phyloP scores from a whole-genome alignment of 2,888 invertebrate genomes.

The Xylota sylvarum region DNA sequence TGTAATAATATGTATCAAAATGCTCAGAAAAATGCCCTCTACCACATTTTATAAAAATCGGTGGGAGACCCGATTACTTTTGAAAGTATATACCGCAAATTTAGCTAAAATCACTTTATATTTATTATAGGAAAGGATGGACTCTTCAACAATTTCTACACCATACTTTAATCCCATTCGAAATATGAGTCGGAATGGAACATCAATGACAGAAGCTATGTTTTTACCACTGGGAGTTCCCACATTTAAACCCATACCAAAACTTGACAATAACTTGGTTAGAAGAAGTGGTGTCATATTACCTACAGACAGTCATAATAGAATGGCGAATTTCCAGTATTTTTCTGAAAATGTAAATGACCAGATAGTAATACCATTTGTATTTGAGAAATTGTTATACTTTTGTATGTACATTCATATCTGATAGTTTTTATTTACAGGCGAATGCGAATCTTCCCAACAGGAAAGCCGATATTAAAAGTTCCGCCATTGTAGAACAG shows the following conservation, averaged over 20 bases:
- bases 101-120: background rate
- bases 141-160: constrained; percentile 28
- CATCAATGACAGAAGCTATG: constrained; percentile 85
- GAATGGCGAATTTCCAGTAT: background rate
- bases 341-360: background rate
- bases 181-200: constrained; percentile 67
- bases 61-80: too few species aligned
- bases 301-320: background rate
- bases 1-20: too few species aligned
- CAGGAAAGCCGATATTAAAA: background rate
- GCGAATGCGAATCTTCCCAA: background rate
- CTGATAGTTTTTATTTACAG: background rate
- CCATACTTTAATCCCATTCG: constrained; percentile 53
- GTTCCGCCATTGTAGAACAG: background rate
- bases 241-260: constrained; percentile 91
- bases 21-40: too few species aligned
- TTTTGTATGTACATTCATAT: too few species aligned
- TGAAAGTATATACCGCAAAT: too few species aligned
- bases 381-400: too few species aligned
- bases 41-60: too few species aligned
- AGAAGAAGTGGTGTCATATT: constrained; percentile 45
- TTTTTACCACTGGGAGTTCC: constrained; percentile 89
- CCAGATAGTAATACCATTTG: background rate
- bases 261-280: background rate
- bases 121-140: background rate